Evolutionary conservation across 2,888 invertebrate genomes (phyloP).

Genomic region (Agrenia bidenticulata): DNA sequence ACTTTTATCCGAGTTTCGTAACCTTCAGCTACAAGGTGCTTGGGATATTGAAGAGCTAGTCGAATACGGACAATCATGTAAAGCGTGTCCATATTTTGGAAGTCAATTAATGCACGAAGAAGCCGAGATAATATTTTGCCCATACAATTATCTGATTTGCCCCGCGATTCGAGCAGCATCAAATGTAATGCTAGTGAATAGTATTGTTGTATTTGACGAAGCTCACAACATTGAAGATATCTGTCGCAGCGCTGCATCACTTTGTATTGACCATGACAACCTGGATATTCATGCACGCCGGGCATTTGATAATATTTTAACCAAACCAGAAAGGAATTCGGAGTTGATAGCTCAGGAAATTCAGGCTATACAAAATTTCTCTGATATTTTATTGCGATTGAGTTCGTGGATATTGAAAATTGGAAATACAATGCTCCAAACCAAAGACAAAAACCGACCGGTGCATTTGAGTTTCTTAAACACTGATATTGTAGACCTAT

Average conservation of each 20-base stretch:
- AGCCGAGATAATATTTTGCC: conserved; percentile 61
- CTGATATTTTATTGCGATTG: background rate
- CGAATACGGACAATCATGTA: conserved; percentile 13
- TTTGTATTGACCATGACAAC: conserved; percentile 5
- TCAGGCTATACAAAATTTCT: background rate
- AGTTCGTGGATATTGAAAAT: conserved; percentile 3
- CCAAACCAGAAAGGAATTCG: no score
- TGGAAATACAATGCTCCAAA: no score
- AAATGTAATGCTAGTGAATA: conserved; percentile 56
- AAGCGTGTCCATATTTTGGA: conserved; percentile 41
- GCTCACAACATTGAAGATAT: conserved; percentile 64
- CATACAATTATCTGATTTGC: conserved; percentile 63
- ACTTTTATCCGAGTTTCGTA: background rate
- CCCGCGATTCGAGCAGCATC: conserved; percentile 56
- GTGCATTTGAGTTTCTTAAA: no score
- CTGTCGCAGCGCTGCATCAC: conserved; percentile 57
- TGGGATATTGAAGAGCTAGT: conserved; percentile 48
- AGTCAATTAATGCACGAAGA: conserved; percentile 17
- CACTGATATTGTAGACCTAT: no score
- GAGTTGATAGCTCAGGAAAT: background rate
- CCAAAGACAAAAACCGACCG: no score
- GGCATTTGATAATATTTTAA: background rate
- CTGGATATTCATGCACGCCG: background rate
- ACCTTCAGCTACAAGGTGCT: conserved; percentile 11
- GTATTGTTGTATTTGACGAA: conserved; percentile 61